Conservation (phyloP, 2,113 vertebrate genomes). For the Carollia perspicillata region DNA sequence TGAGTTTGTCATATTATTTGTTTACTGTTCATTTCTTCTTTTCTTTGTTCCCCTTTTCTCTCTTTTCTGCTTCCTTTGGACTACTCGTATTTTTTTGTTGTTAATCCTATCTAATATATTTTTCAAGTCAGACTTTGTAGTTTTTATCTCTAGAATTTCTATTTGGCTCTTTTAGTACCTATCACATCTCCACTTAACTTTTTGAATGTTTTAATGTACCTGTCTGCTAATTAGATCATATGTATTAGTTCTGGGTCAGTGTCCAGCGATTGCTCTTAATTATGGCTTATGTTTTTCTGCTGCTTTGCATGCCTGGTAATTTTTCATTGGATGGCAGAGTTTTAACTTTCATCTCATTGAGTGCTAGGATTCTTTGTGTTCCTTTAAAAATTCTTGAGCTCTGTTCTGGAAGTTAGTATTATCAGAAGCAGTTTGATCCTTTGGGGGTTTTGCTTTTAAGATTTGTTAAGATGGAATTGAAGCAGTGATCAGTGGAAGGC, state of each 20-base stretch:
- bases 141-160: neutral
- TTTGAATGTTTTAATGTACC: neutral
- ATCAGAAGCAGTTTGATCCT: neutral
- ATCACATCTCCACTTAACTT: neutral
- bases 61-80: neutral
- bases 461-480: neutral
- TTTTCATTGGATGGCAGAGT: neutral
- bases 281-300: neutral
- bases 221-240: neutral
- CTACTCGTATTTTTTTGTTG: neutral
- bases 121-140: neutral
- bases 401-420: neutral
- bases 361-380: neutral
- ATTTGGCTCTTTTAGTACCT: neutral
- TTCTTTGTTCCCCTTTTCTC: neutral
- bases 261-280: neutral
- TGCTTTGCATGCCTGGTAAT: neutral
- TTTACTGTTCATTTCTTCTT: neutral
- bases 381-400: neutral
- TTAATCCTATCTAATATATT: neutral
- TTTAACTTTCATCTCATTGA: neutral
- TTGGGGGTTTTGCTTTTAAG: neutral
- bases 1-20: neutral
- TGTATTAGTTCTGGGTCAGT: neutral
- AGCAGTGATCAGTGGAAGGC: neutral